phyloP scores from a whole-genome alignment of 2,797 vertebrate species.

The Channa striata region DNA sequence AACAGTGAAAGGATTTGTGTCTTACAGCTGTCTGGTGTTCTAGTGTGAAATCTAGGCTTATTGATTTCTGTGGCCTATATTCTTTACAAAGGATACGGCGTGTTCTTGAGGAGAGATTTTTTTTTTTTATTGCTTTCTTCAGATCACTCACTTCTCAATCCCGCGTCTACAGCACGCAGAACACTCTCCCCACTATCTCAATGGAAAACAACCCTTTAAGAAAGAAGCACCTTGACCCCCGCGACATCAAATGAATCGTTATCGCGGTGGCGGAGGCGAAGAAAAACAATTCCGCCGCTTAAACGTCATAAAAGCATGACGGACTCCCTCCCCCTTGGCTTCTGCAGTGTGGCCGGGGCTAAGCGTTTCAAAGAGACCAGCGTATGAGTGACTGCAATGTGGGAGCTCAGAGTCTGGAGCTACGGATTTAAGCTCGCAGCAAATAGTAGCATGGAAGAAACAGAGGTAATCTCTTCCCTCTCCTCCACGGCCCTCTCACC shows the following conservation, averaged over 20 bases:
- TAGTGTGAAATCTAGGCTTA: conserved; percentile 70
- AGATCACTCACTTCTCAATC: conserved; percentile 58
- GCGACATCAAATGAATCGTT: conserved; percentile 56
- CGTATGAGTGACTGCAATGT: conserved; percentile 76
- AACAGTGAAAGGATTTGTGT: conserved; percentile 59
- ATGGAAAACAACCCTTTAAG: conserved; percentile 48
- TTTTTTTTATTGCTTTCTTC: conserved; percentile 37
- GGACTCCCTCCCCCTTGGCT: conserved; percentile 46
- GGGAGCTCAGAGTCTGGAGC: conserved; percentile 72
- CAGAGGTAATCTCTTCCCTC: conserved; percentile 81
- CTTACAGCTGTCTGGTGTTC: conserved; percentile 63
- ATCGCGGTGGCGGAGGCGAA: conserved; percentile 51
- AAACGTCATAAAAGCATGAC: conserved; percentile 64
- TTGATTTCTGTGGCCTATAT: conserved; percentile 69
- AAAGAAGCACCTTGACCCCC: conserved; percentile 52
- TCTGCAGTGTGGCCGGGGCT: conserved; percentile 42
- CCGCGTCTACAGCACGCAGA: conserved; percentile 8
- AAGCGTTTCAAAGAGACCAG: conserved; percentile 70
- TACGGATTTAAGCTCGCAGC: conserved; percentile 80
- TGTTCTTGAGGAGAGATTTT: conserved; percentile 46
- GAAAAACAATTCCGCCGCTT: conserved; percentile 66
- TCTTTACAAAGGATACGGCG: conserved; percentile 54
- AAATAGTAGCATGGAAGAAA: conserved; percentile 82
- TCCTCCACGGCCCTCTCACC: conserved; percentile 68
- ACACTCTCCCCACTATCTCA: conserved; percentile 28